phyloP scores from a whole-genome alignment of 2,888 invertebrate genomes.

The Trachelus tabidus region DNA sequence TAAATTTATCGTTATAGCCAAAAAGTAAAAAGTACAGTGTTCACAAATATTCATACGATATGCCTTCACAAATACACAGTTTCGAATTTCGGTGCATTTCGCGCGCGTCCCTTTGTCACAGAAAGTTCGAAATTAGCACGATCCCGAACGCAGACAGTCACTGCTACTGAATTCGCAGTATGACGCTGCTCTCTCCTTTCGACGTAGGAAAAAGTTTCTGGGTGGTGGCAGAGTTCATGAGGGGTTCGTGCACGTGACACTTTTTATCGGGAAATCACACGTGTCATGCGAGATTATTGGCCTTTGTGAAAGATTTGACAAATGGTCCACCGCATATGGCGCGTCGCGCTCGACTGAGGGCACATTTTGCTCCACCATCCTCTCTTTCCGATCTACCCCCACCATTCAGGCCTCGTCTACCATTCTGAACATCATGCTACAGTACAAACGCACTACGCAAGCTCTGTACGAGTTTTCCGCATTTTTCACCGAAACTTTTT shows the following conservation, averaged over 20 bases:
- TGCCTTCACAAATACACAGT: not conserved
- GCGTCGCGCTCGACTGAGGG: constrained; percentile 58
- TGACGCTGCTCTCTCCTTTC: constrained; percentile 22
- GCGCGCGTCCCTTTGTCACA: not conserved
- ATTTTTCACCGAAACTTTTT: not conserved
- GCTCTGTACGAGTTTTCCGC: constrained; percentile 19
- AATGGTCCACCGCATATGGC: constrained; percentile 58
- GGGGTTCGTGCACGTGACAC: constrained; percentile 41
- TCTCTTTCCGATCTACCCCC: constrained; percentile 48
- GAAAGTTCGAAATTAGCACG: not conserved
- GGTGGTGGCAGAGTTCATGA: constrained; percentile 6
- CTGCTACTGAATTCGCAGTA: not conserved
- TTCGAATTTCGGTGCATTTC: not conserved
- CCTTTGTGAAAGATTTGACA: constrained; percentile 45
- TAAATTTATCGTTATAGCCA: not conserved
- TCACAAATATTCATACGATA: not conserved
- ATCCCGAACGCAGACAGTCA: not conserved
- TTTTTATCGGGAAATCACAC: constrained; percentile 51
- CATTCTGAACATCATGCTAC: constrained; percentile 12
- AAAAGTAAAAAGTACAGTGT: not conserved
- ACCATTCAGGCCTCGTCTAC: constrained; percentile 26
- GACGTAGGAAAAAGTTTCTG: constrained; percentile 17
- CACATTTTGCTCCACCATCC: constrained; percentile 43
- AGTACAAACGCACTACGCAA: constrained; percentile 35
- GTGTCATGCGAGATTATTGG: constrained; percentile 53